phyloP scores from a whole-genome alignment of 2,888 invertebrate species.

The Labia minor region DNA sequence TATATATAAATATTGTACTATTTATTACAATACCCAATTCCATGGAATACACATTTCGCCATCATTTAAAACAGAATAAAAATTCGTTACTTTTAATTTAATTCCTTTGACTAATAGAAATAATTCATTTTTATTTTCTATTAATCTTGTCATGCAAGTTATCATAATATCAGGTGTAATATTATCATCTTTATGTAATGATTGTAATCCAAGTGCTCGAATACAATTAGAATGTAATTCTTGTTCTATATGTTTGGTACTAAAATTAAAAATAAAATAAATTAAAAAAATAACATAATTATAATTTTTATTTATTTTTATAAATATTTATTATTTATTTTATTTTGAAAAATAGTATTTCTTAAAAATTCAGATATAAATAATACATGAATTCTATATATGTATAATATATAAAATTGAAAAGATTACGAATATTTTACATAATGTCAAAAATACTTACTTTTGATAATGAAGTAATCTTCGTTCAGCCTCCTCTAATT shows the following conservation, averaged over 20 bases:
- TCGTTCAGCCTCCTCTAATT: slow-evolving; percentile 62
- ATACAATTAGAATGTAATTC: slow-evolving; percentile 57
- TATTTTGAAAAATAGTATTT: no score
- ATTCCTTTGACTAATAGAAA: slow-evolving; percentile 48
- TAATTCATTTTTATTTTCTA: slow-evolving; percentile 42
- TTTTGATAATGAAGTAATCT: slow-evolving; percentile 62
- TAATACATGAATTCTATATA: no score
- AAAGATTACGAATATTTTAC: no score
- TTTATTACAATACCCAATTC: slow-evolving; percentile 63
- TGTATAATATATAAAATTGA: no score
- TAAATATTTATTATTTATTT: not conserved
- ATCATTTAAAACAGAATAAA: slow-evolving; percentile 82
- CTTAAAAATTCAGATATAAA: no score
- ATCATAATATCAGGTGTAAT: slow-evolving; percentile 86
- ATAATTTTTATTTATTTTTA: not conserved
- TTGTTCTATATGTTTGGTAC: slow-evolving; percentile 70
- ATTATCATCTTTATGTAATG: slow-evolving; percentile 80
- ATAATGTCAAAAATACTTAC: no score
- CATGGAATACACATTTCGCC: slow-evolving; percentile 88
- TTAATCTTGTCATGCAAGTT: slow-evolving; percentile 61
- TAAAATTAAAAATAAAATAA: slow-evolving; percentile 34
- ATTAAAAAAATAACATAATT: slow-evolving; percentile 14
- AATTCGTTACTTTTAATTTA: slow-evolving; percentile 72
- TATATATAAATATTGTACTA: no score
- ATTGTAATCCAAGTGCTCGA: slow-evolving; percentile 53